These are phyloP conservation scores for Lydus trimaculatus DNA, from an alignment of 2,888 invertebrate species.

Conservation along the genomic window DNA sequence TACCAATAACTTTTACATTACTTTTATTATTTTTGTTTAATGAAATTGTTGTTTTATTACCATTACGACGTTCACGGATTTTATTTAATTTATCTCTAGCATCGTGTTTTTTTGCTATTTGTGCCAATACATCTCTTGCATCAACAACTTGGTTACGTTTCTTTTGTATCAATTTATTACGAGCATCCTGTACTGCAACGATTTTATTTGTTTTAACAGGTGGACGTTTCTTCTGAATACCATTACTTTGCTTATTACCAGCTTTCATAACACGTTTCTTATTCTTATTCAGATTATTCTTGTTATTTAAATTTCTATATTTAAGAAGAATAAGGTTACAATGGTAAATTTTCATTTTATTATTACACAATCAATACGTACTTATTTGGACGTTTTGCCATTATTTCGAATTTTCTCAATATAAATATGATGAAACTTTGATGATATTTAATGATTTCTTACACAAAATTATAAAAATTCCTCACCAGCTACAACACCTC, in stretches of 20 bases:
- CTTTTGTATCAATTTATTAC: slow-evolving; percentile 80
- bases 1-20: slow-evolving; percentile 57
- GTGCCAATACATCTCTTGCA: slow-evolving; percentile 80
- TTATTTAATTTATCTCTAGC: slow-evolving; percentile 76
- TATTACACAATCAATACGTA: neutral
- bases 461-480: neutral
- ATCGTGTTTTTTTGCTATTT: slow-evolving; percentile 78
- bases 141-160: slow-evolving; percentile 79
- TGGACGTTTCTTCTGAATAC: slow-evolving; percentile 3
- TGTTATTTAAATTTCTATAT: neutral
- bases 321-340: neutral
- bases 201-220: slow-evolving; percentile 20
- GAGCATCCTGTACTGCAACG: slow-evolving; percentile 74
- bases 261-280: neutral
- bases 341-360: neutral
- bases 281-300: neutral
- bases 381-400: slow-evolving; percentile 18
- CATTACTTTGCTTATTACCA: neutral
- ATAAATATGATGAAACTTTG: neutral
- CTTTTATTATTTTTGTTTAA: neutral
- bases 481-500: neutral
- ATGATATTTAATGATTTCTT: neutral
- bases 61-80: slow-evolving; percentile 63
- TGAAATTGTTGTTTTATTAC: slow-evolving; percentile 40
- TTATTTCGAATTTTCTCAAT: neutral